These are phyloP conservation scores for Dicycla oo DNA, from an alignment of 2,888 invertebrate genomes.

Conservation along the genomic window DNA sequence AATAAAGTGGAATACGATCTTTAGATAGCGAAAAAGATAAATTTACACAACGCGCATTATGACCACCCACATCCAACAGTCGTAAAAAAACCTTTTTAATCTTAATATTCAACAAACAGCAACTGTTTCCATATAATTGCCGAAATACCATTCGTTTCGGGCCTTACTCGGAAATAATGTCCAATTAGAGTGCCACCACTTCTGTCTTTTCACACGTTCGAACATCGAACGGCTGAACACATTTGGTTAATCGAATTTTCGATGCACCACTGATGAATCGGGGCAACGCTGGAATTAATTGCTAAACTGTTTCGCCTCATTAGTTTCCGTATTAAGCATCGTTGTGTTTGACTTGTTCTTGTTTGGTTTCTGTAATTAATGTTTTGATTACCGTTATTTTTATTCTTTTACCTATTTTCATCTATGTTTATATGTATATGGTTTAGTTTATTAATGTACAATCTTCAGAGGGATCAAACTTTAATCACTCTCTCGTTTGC, in stretches of 20 bases:
- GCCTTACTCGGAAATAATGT: constrained; percentile 31
- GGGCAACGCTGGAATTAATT: constrained; percentile 51
- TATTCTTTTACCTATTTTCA: neutral
- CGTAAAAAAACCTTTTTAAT: constrained; percentile 32
- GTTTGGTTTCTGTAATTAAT: constrained; percentile 16
- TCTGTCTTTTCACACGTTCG: constrained; percentile 46
- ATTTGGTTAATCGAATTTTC: constrained; percentile 58
- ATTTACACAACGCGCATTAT: neutral
- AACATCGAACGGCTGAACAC: constrained; percentile 34
- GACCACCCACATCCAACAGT: neutral
- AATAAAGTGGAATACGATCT: neutral
- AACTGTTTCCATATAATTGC: constrained; percentile 1
- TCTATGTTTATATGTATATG: neutral
- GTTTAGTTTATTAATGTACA: neutral
- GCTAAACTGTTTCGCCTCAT: constrained; percentile 50
- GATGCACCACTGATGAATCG: constrained; percentile 42
- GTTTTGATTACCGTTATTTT: constrained; percentile 5
- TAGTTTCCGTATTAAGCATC: constrained; percentile 15
- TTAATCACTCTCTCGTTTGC: neutral
- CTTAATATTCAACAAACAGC: constrained; percentile 26
- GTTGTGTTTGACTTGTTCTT: constrained; percentile 24
- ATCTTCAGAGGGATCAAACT: too few relatives aligned
- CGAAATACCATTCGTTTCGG: constrained; percentile 27
- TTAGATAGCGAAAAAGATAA: neutral
- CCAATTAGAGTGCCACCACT: constrained; percentile 36